Evolutionary conservation across 1,140 invertebrate species (phyloP).

Genomic region (Bombyx mandarina): DNA sequence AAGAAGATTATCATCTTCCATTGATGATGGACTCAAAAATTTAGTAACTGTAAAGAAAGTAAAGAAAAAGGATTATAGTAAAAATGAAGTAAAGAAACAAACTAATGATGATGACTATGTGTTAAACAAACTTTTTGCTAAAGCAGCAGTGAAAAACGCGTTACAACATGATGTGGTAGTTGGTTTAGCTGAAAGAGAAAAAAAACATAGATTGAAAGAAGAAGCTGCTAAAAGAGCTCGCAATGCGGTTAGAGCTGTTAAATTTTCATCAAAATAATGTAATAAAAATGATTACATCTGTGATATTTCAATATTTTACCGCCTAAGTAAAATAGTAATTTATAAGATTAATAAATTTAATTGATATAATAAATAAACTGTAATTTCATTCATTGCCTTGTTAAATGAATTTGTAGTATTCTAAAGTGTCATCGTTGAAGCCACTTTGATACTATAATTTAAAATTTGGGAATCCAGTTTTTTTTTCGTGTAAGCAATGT

Average conservation of each 20-base stretch:
- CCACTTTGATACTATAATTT: constrained; percentile 1
- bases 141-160: constrained; percentile 71
- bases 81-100: constrained; percentile 29
- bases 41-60: constrained; percentile 51
- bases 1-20: constrained; percentile 30
- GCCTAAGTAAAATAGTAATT: too few relatives aligned
- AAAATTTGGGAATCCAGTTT: not conserved
- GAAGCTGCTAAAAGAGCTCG: constrained; percentile 68
- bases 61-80: constrained; percentile 46
- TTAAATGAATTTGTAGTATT: too few relatives aligned
- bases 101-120: constrained; percentile 72
- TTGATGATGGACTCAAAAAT: constrained; percentile 41
- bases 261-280: constrained; percentile 62
- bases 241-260: constrained; percentile 69
- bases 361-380: too few relatives aligned
- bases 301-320: too few relatives aligned
- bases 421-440: too few relatives aligned
- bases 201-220: constrained; percentile 63
- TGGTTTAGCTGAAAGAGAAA: constrained; percentile 65
- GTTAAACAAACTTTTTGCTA: constrained; percentile 73
- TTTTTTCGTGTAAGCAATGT: constrained; percentile 4
- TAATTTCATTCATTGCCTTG: too few relatives aligned
- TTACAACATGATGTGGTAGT: constrained; percentile 73
- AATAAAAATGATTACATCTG: constrained; percentile 1
- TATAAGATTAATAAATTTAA: too few relatives aligned